These are phyloP conservation scores for Ceratina japonica DNA, from an alignment of 1,140 invertebrate genomes.

Conservation along the genomic window DNA sequence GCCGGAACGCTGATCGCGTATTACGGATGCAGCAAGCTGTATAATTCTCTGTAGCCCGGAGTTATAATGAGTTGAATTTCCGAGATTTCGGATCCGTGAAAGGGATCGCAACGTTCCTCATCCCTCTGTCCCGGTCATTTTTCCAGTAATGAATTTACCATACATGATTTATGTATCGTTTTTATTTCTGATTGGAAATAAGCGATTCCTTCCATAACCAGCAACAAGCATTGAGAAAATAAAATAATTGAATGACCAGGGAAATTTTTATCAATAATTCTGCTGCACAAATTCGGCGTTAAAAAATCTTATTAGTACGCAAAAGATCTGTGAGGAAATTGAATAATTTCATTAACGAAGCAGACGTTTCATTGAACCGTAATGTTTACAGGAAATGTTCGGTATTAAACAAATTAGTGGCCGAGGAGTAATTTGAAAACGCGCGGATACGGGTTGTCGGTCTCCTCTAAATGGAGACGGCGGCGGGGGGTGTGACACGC, in stretches of 20 bases:
- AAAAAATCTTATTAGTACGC: no score
- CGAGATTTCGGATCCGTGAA: conserved; percentile 21
- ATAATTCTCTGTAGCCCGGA: conserved; percentile 14
- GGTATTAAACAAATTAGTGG: background rate
- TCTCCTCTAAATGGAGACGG: conserved; percentile 11
- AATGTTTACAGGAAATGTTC: background rate
- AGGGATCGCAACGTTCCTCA: background rate
- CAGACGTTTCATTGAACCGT: background rate
- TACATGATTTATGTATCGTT: no score
- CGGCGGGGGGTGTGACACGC: background rate
- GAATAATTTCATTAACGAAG: no score
- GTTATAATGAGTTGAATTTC: conserved; percentile 24
- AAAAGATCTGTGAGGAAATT: no score
- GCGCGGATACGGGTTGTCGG: background rate
- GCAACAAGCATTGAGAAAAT: no score
- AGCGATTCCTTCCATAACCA: no score
- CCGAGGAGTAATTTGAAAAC: conserved; percentile 16
- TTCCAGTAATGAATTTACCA: background rate
- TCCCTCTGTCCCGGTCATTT: background rate
- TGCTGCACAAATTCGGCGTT: no score
- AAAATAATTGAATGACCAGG: no score
- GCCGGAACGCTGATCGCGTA: conserved; percentile 10
- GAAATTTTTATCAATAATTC: no score
- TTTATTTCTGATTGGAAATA: no score
- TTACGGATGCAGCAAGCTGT: conserved; percentile 14